Evolutionary conservation across 2,113 vertebrate species (phyloP).

Genomic region (Megaceryle maxima): DNA sequence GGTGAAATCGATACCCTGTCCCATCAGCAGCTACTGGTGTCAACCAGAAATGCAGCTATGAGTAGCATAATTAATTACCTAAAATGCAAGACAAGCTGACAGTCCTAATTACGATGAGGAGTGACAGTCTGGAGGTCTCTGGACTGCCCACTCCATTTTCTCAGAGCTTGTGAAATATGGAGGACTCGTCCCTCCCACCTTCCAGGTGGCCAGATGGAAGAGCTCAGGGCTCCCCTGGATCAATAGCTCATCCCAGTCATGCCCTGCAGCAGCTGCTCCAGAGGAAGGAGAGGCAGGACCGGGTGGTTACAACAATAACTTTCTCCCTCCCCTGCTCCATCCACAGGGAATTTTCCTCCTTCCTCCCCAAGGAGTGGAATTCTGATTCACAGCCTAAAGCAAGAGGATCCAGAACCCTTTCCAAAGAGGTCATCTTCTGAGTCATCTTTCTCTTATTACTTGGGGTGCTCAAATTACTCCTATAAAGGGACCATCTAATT

Average conservation of each 20-base stretch:
- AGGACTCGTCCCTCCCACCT: not conserved
- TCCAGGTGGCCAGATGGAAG: not conserved
- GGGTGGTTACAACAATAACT: fast-evolving
- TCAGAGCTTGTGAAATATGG: not conserved
- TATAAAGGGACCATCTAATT: not conserved
- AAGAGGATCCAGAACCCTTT: not conserved
- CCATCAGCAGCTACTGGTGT: not conserved
- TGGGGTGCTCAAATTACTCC: not conserved
- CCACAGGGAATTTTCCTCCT: not conserved
- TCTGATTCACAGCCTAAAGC: not conserved
- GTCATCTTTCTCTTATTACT: not conserved
- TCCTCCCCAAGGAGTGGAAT: not conserved
- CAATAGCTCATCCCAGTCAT: not conserved
- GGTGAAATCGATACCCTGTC: not conserved
- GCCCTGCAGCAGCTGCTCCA: not conserved
- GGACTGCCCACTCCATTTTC: conserved; percentile 5
- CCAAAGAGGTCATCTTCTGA: not conserved
- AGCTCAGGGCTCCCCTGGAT: not conserved
- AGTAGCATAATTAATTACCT: not conserved
- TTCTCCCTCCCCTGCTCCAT: not conserved
- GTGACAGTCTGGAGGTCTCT: not conserved
- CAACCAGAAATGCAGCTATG: not conserved
- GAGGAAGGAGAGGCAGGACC: not conserved
- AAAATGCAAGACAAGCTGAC: conserved; percentile 31
- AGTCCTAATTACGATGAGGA: conserved; percentile 4